These are phyloP conservation scores for Rhinophrynus dorsalis DNA, from an alignment of 2,797 vertebrate genomes.

Conservation along the genomic window DNA sequence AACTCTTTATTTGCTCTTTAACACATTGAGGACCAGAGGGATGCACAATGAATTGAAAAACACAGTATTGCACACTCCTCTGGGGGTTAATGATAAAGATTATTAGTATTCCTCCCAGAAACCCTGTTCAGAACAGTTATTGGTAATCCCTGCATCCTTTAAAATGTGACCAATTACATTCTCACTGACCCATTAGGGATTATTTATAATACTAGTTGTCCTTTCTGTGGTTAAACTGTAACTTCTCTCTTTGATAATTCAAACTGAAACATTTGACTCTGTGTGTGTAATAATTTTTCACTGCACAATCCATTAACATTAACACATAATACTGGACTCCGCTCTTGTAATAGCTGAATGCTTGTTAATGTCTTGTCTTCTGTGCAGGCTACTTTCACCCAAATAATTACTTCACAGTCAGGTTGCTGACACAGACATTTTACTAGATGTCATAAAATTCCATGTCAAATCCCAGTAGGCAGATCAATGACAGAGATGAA, in stretches of 20 bases:
- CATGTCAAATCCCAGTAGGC: constrained; percentile 16
- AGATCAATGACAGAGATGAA: not conserved
- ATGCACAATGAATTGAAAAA: too few relatives aligned
- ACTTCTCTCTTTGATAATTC: not conserved
- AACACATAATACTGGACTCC: constrained; percentile 2
- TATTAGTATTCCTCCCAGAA: too few relatives aligned
- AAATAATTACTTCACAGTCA: constrained; percentile 28
- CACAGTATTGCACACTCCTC: too few relatives aligned
- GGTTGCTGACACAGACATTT: constrained; percentile 37
- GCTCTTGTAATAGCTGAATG: not conserved
- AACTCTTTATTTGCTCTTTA: too few relatives aligned
- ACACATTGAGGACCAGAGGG: too few relatives aligned
- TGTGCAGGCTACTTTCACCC: constrained; percentile 21
- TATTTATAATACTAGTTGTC: not conserved
- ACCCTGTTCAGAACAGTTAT: too few relatives aligned
- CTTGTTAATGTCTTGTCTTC: constrained; percentile 23
- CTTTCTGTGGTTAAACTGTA: not conserved
- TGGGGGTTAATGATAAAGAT: too few relatives aligned
- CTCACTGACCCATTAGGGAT: not conserved
- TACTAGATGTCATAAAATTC: constrained; percentile 43
- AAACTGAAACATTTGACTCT: not conserved
- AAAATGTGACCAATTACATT: too few relatives aligned
- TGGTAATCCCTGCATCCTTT: too few relatives aligned
- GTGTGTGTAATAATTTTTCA: constrained; percentile 18
- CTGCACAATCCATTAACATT: constrained; percentile 19